A percentile compares a stretch with the other conserved stretches of the same genome.
phyloP scores from a whole-genome alignment of 2,113 vertebrate genomes.

The Sander lucioperca region DNA sequence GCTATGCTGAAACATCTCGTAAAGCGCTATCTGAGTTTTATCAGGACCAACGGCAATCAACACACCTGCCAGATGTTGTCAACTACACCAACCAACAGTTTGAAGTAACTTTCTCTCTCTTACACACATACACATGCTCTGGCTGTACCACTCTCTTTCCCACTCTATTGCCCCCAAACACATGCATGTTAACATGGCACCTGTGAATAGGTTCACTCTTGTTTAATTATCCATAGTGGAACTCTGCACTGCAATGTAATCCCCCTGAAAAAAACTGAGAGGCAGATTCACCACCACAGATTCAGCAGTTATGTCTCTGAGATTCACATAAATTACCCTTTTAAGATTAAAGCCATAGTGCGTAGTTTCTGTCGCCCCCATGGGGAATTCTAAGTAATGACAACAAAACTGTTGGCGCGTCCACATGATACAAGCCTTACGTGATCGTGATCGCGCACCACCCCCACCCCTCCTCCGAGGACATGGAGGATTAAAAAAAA shows the following conservation, averaged over 20 bases:
- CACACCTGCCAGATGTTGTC: conserved; percentile 23
- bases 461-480: too few species aligned
- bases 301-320: conserved; percentile 33
- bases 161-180: conserved; percentile 19
- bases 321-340: conserved; percentile 9
- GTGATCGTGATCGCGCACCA: too few species aligned
- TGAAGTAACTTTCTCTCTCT: conserved; percentile 54
- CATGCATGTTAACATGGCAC: conserved; percentile 15
- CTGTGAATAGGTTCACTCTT: conserved; percentile 28
- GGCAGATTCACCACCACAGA: conserved; percentile 18
- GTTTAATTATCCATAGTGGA: conserved; percentile 73
- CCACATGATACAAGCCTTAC: too few species aligned
- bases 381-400: too few species aligned
- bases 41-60: conserved; percentile 43
- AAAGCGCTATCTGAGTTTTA: conserved; percentile 76
- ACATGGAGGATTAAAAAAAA: too few species aligned
- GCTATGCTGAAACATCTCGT: conserved; percentile 75
- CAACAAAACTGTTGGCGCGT: too few species aligned
- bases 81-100: conserved; percentile 30
- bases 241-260: conserved; percentile 41
- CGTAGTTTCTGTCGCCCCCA: too few species aligned
- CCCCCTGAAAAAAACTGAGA: conserved; percentile 4
- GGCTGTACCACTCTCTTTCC: not conserved
- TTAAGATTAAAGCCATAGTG: not conserved
- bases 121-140: conserved; percentile 7